phyloP scores from a whole-genome alignment of 2,888 invertebrate species.

The Caradrina kadenii region DNA sequence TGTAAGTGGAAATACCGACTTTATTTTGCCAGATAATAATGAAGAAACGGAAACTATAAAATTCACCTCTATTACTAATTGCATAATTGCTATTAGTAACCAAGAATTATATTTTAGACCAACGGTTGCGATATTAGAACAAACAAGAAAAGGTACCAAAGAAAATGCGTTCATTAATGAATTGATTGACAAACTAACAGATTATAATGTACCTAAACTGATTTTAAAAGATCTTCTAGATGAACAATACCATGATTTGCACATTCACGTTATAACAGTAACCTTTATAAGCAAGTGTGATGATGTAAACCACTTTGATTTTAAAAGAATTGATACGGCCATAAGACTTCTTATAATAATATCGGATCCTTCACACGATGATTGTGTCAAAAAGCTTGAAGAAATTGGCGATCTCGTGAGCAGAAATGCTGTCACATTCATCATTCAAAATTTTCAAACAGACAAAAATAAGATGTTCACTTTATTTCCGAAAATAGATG shows the following conservation, averaged over 20 bases:
- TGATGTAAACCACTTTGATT: conserved; percentile 53
- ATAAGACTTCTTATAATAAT: conserved; percentile 71
- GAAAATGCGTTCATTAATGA: conserved; percentile 53
- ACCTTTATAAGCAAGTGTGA: conserved; percentile 66
- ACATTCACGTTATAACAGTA: conserved; percentile 47
- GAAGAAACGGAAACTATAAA: conserved; percentile 4
- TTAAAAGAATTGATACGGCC: conserved; percentile 47
- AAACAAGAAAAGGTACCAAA: conserved; percentile 13
- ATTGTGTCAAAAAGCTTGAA: conserved; percentile 55
- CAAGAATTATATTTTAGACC: conserved; percentile 56
- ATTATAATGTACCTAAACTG: conserved; percentile 52
- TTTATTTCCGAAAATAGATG: conserved; percentile 71
- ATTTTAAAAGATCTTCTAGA: conserved; percentile 39
- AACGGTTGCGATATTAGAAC: conserved; percentile 59
- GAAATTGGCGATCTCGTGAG: conserved; percentile 60
- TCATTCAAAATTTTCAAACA: conserved; percentile 57
- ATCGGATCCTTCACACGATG: conserved; percentile 41
- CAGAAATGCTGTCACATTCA: conserved; percentile 70
- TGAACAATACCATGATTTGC: conserved; percentile 36
- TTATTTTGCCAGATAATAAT: conserved; percentile 2
- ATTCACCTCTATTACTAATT: conserved; percentile 55
- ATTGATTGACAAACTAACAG: conserved; percentile 54
- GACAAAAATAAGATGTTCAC: conserved; percentile 64
- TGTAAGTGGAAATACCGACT: neutral
- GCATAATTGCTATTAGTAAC: conserved; percentile 60